Base-by-base conservation (phyloP, 2,113 vertebrate species). In the Ophthalmotilapia sp. region DNA sequence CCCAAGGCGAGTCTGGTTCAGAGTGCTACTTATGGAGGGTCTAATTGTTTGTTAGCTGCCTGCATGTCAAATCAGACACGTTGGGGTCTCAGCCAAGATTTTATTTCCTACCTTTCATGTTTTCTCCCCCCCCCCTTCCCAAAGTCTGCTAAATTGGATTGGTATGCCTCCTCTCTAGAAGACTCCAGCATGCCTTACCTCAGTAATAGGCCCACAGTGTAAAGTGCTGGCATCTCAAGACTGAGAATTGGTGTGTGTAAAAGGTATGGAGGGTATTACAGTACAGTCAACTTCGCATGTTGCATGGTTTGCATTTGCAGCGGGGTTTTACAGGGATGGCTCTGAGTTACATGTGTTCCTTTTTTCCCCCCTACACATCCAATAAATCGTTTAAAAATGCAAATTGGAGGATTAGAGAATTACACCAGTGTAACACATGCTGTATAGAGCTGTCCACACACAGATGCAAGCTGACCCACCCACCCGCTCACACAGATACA, bases 21-120 rank as follows among this genome's bases (percentile, higher is more conserved):
- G 82, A 87, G 88, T 86, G 38, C 86, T 91, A 88, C 92, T 94
- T 92, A 94, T 88, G 79, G 91, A 92, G 62, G 82, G 77, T 90
- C 91, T 95, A 95, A 95, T 96, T 96, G 93, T 96, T 95, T 95
- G 94, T 92, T 93, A 93, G 90, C 89, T 91, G 89, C 88, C 84
- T 90, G 92, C 94, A 92, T 91, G 94, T 93, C 93, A 92, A 87
- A 89, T 91, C 91, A 92, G 73, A 92, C 94, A 92, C 53, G 82
- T 92, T 86, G 84, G 70, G 91, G 88, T 93, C 91, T 93, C 82
- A 90, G 93, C 91, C 80, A 93, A 88, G 92, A 94, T 95, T 95
- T 93, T 89, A 88, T 85, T 86, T 86, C 62, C 75, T 81, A 80
- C 91, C 94, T 95, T 95, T 95, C 91, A 94, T 95, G 92, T 93